Percentiles rank a stretch among this genome's conserved stretches.
Evolutionary conservation across 2,888 invertebrate genomes (phyloP).

Genomic region (Heliconius erato): DNA sequence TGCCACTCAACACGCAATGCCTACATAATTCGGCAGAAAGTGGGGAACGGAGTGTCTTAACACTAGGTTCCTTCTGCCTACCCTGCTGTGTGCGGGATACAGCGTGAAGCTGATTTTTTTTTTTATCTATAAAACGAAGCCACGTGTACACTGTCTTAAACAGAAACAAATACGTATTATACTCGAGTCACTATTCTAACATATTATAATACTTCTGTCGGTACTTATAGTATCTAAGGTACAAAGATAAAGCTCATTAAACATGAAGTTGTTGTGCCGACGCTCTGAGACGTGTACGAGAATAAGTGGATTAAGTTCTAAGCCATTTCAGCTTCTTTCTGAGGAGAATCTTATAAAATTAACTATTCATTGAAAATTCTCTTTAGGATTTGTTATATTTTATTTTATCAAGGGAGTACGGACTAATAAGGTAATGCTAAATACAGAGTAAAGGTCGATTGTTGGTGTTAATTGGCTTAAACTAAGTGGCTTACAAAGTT

Average conservation of each 20-base stretch:
- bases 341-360: slow-evolving; percentile 51
- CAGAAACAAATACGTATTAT: neutral
- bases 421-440: neutral
- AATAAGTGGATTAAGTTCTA: slow-evolving; percentile 77
- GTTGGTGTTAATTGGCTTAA: slow-evolving; percentile 11
- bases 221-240: slow-evolving; percentile 29
- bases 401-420: neutral
- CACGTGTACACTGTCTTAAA: neutral
- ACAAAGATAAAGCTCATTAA: slow-evolving; percentile 69
- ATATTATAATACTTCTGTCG: slow-evolving; percentile 21
- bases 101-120: too few species aligned
- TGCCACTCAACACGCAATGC: too few species aligned
- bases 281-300: slow-evolving; percentile 66
- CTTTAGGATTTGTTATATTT: slow-evolving; percentile 23
- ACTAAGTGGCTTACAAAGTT: neutral
- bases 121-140: neutral
- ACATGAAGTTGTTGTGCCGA: slow-evolving; percentile 69
- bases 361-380: slow-evolving; percentile 44
- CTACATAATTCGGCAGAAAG: too few species aligned
- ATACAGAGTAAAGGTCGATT: slow-evolving; percentile 11
- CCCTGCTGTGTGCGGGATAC: too few species aligned
- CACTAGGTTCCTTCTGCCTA: too few species aligned
- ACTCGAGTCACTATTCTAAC: neutral
- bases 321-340: slow-evolving; percentile 56
- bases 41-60: too few species aligned